Conservation (phyloP, 2,797 vertebrate species). For the Tarsius wallacei region DNA sequence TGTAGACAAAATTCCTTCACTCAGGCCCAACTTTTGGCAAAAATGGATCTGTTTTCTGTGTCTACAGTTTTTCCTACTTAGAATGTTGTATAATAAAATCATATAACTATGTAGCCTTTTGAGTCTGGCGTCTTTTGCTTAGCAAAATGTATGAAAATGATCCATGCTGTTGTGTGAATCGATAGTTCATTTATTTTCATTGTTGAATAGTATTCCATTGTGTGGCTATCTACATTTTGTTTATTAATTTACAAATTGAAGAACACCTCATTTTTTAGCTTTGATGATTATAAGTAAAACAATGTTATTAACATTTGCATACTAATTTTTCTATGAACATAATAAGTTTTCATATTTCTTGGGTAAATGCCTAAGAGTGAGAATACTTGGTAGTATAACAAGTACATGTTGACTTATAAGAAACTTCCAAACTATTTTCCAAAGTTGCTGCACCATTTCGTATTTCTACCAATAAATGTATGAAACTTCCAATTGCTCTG, state of each 20-base stretch:
- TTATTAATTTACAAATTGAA: background rate
- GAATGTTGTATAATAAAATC: background rate
- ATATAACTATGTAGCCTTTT: background rate
- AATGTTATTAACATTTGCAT: background rate
- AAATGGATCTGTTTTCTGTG: background rate
- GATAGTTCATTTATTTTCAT: background rate
- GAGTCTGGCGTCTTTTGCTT: background rate
- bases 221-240: background rate
- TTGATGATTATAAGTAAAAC: background rate
- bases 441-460: background rate
- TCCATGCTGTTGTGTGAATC: background rate
- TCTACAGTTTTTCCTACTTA: background rate
- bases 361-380: background rate
- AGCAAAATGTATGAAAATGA: background rate
- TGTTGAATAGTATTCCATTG: background rate
- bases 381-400: background rate
- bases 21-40: background rate
- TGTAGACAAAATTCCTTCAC: background rate
- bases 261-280: background rate
- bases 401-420: background rate
- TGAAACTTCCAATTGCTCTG: background rate
- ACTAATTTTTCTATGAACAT: background rate
- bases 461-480: background rate
- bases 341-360: constrained; percentile 38
- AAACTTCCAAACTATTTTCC: background rate